Evolutionary conservation across 2,797 vertebrate genomes (phyloP).

Genomic region (Enteromius radiatus): DNA sequence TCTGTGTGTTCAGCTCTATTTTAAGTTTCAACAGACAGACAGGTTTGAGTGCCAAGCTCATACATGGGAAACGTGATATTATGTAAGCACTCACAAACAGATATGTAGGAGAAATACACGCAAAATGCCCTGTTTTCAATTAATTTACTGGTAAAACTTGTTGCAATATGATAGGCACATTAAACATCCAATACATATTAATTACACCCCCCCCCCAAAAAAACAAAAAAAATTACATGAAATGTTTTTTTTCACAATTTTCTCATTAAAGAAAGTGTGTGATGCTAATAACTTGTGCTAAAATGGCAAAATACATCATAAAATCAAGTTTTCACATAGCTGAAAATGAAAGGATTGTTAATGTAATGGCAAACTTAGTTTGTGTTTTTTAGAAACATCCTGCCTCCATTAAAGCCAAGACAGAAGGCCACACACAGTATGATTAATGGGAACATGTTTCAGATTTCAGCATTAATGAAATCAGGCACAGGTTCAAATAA

Average conservation of each 20-base stretch:
- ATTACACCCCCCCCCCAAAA: neutral
- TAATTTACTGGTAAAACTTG: conserved; percentile 62
- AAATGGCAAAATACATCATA: neutral
- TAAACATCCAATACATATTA: conserved; percentile 46
- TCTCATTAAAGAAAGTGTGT: conserved; percentile 9
- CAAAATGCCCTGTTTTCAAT: conserved; percentile 25
- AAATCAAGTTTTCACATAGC: conserved; percentile 4
- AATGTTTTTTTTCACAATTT: conserved; percentile 29
- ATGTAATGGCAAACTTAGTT: conserved; percentile 33
- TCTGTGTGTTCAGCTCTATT: conserved; percentile 74
- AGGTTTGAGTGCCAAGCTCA: conserved; percentile 55
- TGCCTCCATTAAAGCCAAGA: neutral
- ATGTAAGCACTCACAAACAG: conserved; percentile 54
- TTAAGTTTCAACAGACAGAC: conserved; percentile 67
- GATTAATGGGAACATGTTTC: conserved; percentile 17
- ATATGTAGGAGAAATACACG: neutral
- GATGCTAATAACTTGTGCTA: conserved; percentile 21
- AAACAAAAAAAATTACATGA: too few species aligned
- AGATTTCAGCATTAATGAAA: conserved; percentile 34
- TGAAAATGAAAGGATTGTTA: conserved; percentile 20
- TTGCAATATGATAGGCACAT: conserved; percentile 51
- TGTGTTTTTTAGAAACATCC: conserved; percentile 11
- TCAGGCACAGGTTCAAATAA: conserved; percentile 44
- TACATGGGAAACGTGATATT: conserved; percentile 48
- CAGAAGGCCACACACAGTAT: conserved; percentile 1